Percentiles rank a stretch among this genome's conserved stretches.
Evolutionary conservation across 1,140 invertebrate species (phyloP).

Genomic region (Eupristina koningsbergeri): DNA sequence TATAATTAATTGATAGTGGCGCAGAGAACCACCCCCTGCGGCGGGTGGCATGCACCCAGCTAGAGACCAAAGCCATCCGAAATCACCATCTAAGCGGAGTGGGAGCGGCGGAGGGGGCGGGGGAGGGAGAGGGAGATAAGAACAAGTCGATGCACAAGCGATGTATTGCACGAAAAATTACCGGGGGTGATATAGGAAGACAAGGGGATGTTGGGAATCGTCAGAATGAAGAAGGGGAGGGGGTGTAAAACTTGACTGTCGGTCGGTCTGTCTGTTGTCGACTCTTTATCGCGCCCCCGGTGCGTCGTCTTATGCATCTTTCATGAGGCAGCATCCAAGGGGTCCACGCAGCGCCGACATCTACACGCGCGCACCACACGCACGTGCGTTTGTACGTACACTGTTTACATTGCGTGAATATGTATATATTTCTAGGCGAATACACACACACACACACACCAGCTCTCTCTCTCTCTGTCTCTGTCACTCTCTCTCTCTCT

Average conservation of each 20-base stretch:
- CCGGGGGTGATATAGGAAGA: conserved; percentile 53
- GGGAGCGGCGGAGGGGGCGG: background rate
- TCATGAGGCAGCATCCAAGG: conserved; percentile 74
- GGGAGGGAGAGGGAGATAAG: conserved; percentile 29
- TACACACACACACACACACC: conserved; percentile 13
- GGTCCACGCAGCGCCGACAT: conserved; percentile 64
- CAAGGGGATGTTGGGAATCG: background rate
- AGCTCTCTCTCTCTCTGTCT: conserved; percentile 33
- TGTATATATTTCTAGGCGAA: conserved; percentile 3
- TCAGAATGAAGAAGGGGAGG: conserved; percentile 52
- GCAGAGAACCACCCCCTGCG: conserved; percentile 59
- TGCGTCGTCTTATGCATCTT: conserved; percentile 75
- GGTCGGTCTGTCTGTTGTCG: conserved; percentile 75
- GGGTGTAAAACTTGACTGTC: conserved; percentile 63
- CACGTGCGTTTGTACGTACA: background rate
- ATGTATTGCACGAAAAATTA: conserved; percentile 71
- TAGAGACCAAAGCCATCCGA: background rate
- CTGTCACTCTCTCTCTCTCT: conserved; percentile 7
- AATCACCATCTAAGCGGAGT: conserved; percentile 19
- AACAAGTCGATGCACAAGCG: conserved; percentile 45
- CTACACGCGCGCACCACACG: conserved; percentile 56
- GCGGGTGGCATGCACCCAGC: conserved; percentile 64
- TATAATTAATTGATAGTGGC: conserved; percentile 74
- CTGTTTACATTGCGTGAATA: conserved; percentile 3
- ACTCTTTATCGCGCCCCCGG: conserved; percentile 75